A percentile compares a stretch with the other conserved stretches of the same genome.
Evolutionary conservation across 2,797 vertebrate genomes (phyloP).

Genomic region (Cuculus canorus): DNA sequence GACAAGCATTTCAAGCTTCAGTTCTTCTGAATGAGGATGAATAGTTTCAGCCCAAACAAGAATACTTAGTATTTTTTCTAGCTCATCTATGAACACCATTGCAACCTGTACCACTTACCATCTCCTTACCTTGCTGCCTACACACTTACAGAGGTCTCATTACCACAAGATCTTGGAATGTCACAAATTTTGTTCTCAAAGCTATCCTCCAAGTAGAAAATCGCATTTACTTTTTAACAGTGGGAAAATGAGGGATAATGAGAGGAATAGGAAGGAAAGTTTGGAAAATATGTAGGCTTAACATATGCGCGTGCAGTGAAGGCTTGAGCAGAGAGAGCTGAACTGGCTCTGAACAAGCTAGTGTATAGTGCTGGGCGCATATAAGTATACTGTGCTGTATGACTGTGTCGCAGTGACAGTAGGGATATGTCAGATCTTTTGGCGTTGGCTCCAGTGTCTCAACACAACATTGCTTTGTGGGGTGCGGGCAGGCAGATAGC

Average conservation of each 20-base stretch:
- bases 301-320: accelerated
- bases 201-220: not conserved
- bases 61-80: not conserved
- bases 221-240: not conserved
- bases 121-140: not conserved
- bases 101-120: not conserved
- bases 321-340: not conserved
- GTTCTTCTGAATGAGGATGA: conserved; percentile 42
- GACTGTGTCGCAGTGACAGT: not conserved
- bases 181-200: not conserved
- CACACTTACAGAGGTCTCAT: not conserved
- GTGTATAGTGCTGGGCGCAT: not conserved
- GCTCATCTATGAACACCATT: not conserved
- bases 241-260: not conserved
- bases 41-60: not conserved
- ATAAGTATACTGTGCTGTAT: accelerated
- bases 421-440: accelerated
- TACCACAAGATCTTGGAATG: not conserved
- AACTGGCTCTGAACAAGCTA: not conserved
- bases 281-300: not conserved
- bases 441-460: not conserved
- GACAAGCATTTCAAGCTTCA: conserved; percentile 26
- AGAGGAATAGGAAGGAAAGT: accelerated
- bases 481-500: not conserved
- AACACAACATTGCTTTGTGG: not conserved